Evolutionary conservation across 2,888 invertebrate genomes (phyloP).

Genomic region (Cephalotes varians): DNA sequence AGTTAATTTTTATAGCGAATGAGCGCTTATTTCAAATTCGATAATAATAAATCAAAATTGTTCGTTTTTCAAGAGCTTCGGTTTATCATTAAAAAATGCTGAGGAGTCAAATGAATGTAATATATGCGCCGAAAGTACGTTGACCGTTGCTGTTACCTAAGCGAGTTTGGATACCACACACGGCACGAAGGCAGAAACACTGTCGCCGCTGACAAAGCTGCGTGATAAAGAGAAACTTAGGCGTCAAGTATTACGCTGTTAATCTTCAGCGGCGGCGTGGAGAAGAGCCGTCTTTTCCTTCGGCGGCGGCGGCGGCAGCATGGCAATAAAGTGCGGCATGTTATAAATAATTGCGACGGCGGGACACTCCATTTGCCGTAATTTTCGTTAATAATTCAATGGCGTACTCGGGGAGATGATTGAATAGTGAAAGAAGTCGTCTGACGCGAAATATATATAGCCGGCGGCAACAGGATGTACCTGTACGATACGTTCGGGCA

Average conservation of each 20-base stretch:
- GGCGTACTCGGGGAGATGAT: conserved; percentile 40
- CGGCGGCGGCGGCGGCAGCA: neutral
- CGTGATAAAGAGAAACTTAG: conserved; percentile 33
- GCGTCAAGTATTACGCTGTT: conserved; percentile 43
- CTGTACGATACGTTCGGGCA: neutral
- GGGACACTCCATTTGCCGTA: conserved; percentile 48
- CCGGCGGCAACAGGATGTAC: neutral
- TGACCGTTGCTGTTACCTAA: conserved; percentile 41
- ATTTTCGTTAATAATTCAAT: conserved; percentile 50
- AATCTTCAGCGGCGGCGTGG: conserved; percentile 17
- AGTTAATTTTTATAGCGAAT: neutral
- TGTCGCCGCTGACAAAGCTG: conserved; percentile 36
- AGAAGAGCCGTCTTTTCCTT: conserved; percentile 19
- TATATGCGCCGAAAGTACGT: conserved; percentile 17
- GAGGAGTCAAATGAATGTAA: neutral
- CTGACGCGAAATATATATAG: neutral
- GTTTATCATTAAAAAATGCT: neutral
- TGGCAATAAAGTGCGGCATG: conserved; percentile 1
- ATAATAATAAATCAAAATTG: neutral
- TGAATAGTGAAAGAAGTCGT: conserved; percentile 46
- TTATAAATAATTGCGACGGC: conserved; percentile 46
- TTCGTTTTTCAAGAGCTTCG: neutral
- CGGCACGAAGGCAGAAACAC: conserved; percentile 16
- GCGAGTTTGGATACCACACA: conserved; percentile 17
- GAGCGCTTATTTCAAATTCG: neutral